phyloP scores from a whole-genome alignment of 2,113 vertebrate species.

The Melospiza georgiana region DNA sequence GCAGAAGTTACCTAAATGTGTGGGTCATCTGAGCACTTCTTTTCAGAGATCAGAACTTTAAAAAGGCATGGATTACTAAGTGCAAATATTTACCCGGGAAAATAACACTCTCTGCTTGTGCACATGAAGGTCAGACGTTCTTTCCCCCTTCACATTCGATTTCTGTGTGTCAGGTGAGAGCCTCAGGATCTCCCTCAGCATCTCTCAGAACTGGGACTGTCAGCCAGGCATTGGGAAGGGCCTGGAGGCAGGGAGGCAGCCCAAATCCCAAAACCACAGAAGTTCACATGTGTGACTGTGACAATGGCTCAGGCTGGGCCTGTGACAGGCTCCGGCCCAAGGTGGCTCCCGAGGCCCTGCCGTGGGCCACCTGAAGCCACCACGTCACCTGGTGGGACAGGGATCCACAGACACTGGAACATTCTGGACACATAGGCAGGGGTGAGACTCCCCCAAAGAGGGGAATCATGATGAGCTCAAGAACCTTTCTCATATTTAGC shows the following conservation, averaged over 20 bases:
- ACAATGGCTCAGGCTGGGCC: fast-evolving
- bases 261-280: fast-evolving
- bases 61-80: background rate
- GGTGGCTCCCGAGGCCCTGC: fast-evolving
- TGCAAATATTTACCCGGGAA: background rate
- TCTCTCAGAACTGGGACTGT: background rate
- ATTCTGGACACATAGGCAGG: fast-evolving
- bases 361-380: fast-evolving
- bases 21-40: background rate
- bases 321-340: fast-evolving
- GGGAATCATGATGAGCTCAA: background rate
- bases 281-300: fast-evolving
- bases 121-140: background rate
- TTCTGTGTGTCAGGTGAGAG: fast-evolving
- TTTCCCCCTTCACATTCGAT: fast-evolving
- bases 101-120: background rate
- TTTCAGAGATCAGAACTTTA: background rate
- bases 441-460: background rate
- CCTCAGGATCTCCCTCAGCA: fast-evolving
- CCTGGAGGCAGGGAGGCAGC: background rate
- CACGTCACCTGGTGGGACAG: fast-evolving
- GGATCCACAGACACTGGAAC: too few species aligned
- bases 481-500: too few species aligned
- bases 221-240: fast-evolving
- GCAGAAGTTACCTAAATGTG: background rate